These are phyloP conservation scores for Rhamphomyia laevipes DNA, from an alignment of 2,888 invertebrate genomes.

Conservation along the genomic window DNA sequence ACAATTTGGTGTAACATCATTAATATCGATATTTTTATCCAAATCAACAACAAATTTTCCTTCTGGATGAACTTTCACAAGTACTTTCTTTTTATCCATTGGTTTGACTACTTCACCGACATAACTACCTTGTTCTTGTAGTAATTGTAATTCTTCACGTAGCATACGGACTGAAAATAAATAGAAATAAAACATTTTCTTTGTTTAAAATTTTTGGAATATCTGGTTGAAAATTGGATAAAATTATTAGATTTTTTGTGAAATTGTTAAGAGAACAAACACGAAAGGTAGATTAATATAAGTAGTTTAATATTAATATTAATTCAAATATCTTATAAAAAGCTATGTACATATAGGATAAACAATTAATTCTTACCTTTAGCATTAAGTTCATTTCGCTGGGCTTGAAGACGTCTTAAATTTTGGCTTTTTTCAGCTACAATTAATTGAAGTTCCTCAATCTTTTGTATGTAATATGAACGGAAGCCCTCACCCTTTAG, in stretches of 20 bases:
- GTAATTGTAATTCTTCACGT: slow-evolving; percentile 89
- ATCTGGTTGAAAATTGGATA: too few relatives aligned
- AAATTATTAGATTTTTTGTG: too few relatives aligned
- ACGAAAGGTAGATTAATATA: background rate
- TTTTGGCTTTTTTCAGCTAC: slow-evolving; percentile 98
- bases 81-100: slow-evolving; percentile 99
- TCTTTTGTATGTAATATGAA: slow-evolving; percentile 95
- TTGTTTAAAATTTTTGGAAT: too few relatives aligned
- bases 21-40: slow-evolving; percentile 98
- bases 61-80: slow-evolving; percentile 98
- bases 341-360: too few relatives aligned
- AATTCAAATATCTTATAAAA: too few relatives aligned
- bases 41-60: slow-evolving; percentile 99
- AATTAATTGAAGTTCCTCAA: slow-evolving; percentile 89
- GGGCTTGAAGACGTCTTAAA: slow-evolving; percentile 90
- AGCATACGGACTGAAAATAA: slow-evolving; percentile 75
- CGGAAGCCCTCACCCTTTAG: slow-evolving; percentile 69
- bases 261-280: too few relatives aligned
- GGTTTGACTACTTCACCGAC: slow-evolving; percentile 99
- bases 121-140: slow-evolving; percentile 97
- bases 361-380: slow-evolving; percentile 55
- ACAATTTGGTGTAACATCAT: slow-evolving; percentile 94
- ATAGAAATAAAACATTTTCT: background rate
- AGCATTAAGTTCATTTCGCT: slow-evolving; percentile 96
- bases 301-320: background rate